phyloP scores from a whole-genome alignment of 2,888 invertebrate genomes.

The Cephus rjabovi region DNA sequence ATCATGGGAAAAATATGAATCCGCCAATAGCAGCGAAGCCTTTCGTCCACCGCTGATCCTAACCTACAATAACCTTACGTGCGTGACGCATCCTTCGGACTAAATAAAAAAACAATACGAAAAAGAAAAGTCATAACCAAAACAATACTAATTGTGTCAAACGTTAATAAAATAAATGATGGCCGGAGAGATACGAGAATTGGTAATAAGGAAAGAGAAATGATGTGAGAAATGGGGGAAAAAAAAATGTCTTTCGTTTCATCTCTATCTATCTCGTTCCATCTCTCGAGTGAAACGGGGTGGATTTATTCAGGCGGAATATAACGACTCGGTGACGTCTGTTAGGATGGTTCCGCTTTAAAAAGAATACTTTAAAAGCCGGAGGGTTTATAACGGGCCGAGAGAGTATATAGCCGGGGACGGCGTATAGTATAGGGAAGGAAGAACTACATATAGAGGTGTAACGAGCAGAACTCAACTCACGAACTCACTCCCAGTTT shows the following conservation, averaged over 20 bases:
- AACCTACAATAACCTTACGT: too few relatives aligned
- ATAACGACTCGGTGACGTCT: slow-evolving; percentile 58
- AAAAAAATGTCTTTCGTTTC: neutral
- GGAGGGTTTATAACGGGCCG: slow-evolving; percentile 65
- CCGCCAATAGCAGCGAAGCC: neutral
- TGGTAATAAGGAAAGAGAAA: neutral
- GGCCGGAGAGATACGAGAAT: neutral
- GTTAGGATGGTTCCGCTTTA: slow-evolving; percentile 66
- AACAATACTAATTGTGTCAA: neutral
- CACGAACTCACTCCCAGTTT: slow-evolving; percentile 67
- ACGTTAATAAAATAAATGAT: neutral
- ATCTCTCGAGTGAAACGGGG: slow-evolving; percentile 14
- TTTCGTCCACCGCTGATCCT: too few relatives aligned
- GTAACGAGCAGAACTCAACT: slow-evolving; percentile 68
- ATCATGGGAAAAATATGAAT: neutral
- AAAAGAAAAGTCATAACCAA: neutral
- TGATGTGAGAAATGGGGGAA: slow-evolving; percentile 3
- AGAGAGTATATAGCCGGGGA: slow-evolving; percentile 51
- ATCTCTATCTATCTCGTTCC: neutral
- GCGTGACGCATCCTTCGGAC: too few relatives aligned
- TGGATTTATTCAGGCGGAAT: slow-evolving; percentile 31
- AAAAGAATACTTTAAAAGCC: slow-evolving; percentile 67
- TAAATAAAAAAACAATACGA: too few relatives aligned
- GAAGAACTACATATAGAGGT: slow-evolving; percentile 67
- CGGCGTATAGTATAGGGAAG: slow-evolving; percentile 63